A percentile compares a stretch with the other conserved stretches of the same genome.
Conservation (phyloP, 2,113 vertebrate genomes). For the Daubentonia madagascariensis region DNA sequence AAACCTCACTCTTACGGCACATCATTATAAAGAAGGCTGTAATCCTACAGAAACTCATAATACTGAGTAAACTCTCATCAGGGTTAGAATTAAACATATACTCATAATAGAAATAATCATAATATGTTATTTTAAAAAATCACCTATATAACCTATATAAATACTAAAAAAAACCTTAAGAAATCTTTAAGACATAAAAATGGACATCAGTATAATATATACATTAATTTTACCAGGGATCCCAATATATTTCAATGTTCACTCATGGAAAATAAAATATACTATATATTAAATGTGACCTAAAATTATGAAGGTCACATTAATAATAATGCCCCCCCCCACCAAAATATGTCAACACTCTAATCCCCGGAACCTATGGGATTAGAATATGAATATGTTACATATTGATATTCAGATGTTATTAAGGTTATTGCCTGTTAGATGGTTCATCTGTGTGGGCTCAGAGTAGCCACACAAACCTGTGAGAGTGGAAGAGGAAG, state of each 20-base stretch:
- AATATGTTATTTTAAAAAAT: neutral
- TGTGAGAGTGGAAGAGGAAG: neutral
- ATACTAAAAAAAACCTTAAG: neutral
- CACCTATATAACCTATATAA: neutral
- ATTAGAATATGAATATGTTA: neutral
- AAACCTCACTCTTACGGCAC: neutral
- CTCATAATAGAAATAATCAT: neutral
- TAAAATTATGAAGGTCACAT: neutral
- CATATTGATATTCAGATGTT: neutral
- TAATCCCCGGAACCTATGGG: neutral
- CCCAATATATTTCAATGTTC: neutral
- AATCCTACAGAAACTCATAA: neutral
- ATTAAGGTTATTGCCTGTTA: neutral
- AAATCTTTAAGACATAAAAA: neutral
- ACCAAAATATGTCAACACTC: accelerated
- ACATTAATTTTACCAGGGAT: neutral
- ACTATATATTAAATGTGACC: neutral
- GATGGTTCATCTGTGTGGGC: accelerated
- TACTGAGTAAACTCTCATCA: neutral
- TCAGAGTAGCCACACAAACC: accelerated
- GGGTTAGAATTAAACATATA: neutral
- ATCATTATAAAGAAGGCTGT: neutral
- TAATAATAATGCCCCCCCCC: neutral
- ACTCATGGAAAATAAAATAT: neutral
- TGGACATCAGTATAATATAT: neutral